Evolutionary conservation across 2,888 invertebrate genomes (phyloP), one percentile per base, ranked within the genome.

Genomic region (Pammene fasciana): DNA sequence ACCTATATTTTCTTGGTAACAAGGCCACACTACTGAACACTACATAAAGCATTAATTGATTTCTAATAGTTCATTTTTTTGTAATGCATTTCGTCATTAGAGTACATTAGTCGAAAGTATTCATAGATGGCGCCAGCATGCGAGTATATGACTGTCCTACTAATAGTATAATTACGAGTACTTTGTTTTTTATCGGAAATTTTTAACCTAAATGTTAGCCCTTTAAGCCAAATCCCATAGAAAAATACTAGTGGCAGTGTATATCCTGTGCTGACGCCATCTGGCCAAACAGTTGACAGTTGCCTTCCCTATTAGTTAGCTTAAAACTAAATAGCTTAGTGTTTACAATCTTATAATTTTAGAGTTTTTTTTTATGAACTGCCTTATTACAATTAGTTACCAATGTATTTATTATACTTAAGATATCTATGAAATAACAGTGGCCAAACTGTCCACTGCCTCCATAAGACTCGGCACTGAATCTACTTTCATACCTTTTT

Each of bases 401-500:
- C 54, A 34, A 54, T 34, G 34, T 7, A 54, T 34, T 34, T 34
- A 18, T 50, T 48, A 48, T 26, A 52, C 13, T 9, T 26, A 50
- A 38, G 65, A 45, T 14, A 70, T 36, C 8, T 71, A 50, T 76
- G 82, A 82, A 43, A 79, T 73, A 10, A 75, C 76, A 13, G 83
- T 78, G 68, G 94, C 93, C 26, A 95, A 84, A 65, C 85, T 86
- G 75, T 94, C 94, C 34, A 96, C 94, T n/a, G 95, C 94, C 73
- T 95, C 94, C 86, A 95, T 93, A 1, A 96, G 89, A 72, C 93
- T 92, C n/a, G 92, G 90, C 70, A 88, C 89, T 13, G 94, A 94
- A 72, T 94, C 94, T 3, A 94, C 94, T 76, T 94, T 94, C 83
- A 96, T 94, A n/a, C 96, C 96, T 78, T 94, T 93, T 75, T 92